Evolutionary conservation across 2,888 invertebrate genomes (phyloP), one percentile per base, ranked within the genome.

Genomic region (Drosophila sordidula): DNA sequence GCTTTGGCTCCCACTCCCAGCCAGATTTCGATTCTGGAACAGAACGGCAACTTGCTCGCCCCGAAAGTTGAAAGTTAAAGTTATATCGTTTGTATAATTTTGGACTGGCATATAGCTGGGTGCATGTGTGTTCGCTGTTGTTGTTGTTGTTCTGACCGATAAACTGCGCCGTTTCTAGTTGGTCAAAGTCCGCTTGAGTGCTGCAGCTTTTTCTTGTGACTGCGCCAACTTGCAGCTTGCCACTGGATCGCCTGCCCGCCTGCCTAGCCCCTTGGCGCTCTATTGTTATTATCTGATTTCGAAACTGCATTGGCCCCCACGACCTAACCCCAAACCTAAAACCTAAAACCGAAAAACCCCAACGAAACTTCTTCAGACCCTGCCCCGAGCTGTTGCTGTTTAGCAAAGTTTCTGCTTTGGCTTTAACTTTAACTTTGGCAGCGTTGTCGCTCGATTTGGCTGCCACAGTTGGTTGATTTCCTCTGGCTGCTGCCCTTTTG

Each of bases 381-480:
- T 66, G 62, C 74, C 9, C 29, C 29, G 8, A 29, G 29, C 29
- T 8, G 69, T 64, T 65, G 50, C 26, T 52, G 77, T 68, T 85
- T 67, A 67, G 71, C 68, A 63, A 82, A 82, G 66, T 75, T 80
- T 77, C 69, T 56, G 71, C 72, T 80, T 80, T 72, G 39, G 51
- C 38, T 56, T 61, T 61, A 18, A 38, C 58, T 70, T 49, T 66
- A 67, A 49, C 62, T 75, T 68, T 63, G 49, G 38, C 76, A 75
- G 67, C 76, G 81, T 84, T 84, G 79, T 84, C 77, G 81, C 85
- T 87, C 77, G 69, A 81, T 78, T 78, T 78, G 70, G 70, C 61
- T 47, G 63, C 59, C 51, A 64, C 75, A 71, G 54, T 73, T 61
- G 54, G 58, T 46, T 62, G 76, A 51, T 72, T 80, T 70, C 76